Evolutionary conservation across 1,140 invertebrate genomes (phyloP), one percentile per base, ranked within the genome.

Genomic region (Ceratosolen fusciceps): DNA sequence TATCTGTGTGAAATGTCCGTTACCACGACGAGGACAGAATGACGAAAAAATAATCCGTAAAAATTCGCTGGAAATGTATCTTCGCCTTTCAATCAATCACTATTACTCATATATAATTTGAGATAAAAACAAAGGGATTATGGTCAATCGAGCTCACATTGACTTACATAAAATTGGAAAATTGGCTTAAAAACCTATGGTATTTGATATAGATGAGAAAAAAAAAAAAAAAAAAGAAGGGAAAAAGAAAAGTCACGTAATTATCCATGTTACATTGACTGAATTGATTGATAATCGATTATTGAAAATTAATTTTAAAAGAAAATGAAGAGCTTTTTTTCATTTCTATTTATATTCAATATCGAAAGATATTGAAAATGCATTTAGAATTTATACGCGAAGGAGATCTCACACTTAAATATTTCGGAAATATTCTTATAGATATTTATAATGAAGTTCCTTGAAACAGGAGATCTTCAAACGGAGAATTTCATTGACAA

Each of bases 231-330:
- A 70, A 70, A 47, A 78, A 74, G 60, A 79, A 78, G n/a, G n/a
- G n/a, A n/a, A n/a, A n/a, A n/a, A n/a, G n/a, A n/a, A n/a, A n/a
- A n/a, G n/a, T n/a, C n/a, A n/a, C n/a, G n/a, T n/a, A n/a, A n/a
- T n/a, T n/a, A n/a, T n/a, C n/a, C n/a, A n/a, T n/a, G n/a, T n/a
- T n/a, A n/a, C n/a, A n/a, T n/a, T n/a, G n/a, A n/a, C n/a, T n/a
- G n/a, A n/a, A n/a, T n/a, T n/a, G n/a, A n/a, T n/a, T n/a, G n/a
- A n/a, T n/a, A n/a, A n/a, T n/a, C 81, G 82, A 86, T 87, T 79
- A 82, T 84, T 87, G 84, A 87, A 86, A 86, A 86, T 86, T 79
- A 85, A n/a, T n/a, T n/a, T n/a, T n/a, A n/a, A n/a, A n/a, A n/a
- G n/a, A n/a, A 49, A 49, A 49, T 74, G 77, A 14, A 37, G 34